Base-by-base conservation (phyloP, 2,888 invertebrate species). In the Tetragonisca angustula region DNA sequence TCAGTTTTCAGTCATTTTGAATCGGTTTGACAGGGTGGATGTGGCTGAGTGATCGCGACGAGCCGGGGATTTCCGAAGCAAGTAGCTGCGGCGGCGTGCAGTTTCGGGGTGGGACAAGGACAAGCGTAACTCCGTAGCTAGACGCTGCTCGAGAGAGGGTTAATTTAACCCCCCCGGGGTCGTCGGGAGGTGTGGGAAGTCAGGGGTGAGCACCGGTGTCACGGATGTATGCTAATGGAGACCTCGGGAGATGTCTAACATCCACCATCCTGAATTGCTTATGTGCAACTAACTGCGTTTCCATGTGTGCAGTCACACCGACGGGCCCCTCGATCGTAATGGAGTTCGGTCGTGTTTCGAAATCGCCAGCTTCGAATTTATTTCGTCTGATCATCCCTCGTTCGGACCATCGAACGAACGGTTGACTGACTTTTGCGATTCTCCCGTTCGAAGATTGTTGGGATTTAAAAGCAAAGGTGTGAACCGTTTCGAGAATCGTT, bases 191-290 rank as follows among this genome's bases (percentile, higher is more conserved):
- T 88, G 89, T 85, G 88, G 87, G 87, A 91, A 90, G 92, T 90
- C 91, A 89, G 89, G 89, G 90, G 89, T 89, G 89, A 90, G 89
- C 90, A 87, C 85, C 84, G 84, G 87, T 89, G 91, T 91, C 91
- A 91, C 90, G 90, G 91, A 93, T 93, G 91, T 92, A 94, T 93
- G 93, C 92, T 93, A 93, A 93, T 94, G 91, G 91, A 92, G 91
- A 92, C 90, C 93, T 91, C 90, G 85, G 88, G 90, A 92, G 90
- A 92, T 91, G 92, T 93, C 90, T 92, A 91, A 93, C 92, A 92
- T 92, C 89, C 84, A 91, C 88, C 90, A 89, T 87, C 86, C 87
- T 86, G 87, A 92, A 91, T 91, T 90, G 90, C 84, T 89, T 88
- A 86, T 85, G 86, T 74, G 83, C 82, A 81, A 89, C 87, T 87